phyloP scores from a whole-genome alignment of 2,888 invertebrate species.

The Aphodius sticticus region DNA sequence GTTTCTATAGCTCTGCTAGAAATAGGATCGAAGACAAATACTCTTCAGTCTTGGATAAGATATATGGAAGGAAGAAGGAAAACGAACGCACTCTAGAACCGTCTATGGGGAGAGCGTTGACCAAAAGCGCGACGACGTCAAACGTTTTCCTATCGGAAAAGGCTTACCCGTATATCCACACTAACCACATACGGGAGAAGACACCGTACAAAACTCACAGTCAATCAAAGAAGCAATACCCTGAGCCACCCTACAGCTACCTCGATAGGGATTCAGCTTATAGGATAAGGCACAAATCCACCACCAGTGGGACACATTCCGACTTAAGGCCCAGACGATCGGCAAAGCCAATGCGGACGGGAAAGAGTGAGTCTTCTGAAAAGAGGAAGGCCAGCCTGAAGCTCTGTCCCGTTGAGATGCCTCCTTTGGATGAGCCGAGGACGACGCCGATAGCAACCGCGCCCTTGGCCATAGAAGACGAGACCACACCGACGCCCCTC shows the following conservation, averaged over 20 bases:
- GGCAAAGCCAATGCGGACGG: constrained; percentile 66
- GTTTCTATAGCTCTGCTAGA: constrained; percentile 57
- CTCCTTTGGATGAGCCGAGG: constrained; percentile 44
- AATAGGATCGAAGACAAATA: constrained; percentile 82
- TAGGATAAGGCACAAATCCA: constrained; percentile 53
- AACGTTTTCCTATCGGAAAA: constrained; percentile 75
- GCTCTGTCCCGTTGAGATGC: constrained; percentile 63
- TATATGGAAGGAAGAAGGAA: constrained; percentile 67
- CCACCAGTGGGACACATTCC: constrained; percentile 32
- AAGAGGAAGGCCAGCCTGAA: constrained; percentile 60
- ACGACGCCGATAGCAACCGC: constrained; percentile 40
- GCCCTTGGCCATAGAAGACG: constrained; percentile 55
- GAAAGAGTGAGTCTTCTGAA: constrained; percentile 70
- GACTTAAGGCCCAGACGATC: constrained; percentile 56
- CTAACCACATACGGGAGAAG: constrained; percentile 68
- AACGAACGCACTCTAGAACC: constrained; percentile 77
- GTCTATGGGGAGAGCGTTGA: constrained; percentile 61
- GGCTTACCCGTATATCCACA: constrained; percentile 67
- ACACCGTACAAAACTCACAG: constrained; percentile 62
- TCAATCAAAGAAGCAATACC: constrained; percentile 45
- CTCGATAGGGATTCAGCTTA: constrained; percentile 55
- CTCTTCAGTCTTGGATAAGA: constrained; percentile 76
- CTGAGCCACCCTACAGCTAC: constrained; percentile 56
- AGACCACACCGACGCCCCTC: constrained; percentile 62
- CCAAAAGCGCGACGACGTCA: constrained; percentile 75